phyloP scores from a whole-genome alignment of 2,113 vertebrate species.

The Pedionomus torquatus region DNA sequence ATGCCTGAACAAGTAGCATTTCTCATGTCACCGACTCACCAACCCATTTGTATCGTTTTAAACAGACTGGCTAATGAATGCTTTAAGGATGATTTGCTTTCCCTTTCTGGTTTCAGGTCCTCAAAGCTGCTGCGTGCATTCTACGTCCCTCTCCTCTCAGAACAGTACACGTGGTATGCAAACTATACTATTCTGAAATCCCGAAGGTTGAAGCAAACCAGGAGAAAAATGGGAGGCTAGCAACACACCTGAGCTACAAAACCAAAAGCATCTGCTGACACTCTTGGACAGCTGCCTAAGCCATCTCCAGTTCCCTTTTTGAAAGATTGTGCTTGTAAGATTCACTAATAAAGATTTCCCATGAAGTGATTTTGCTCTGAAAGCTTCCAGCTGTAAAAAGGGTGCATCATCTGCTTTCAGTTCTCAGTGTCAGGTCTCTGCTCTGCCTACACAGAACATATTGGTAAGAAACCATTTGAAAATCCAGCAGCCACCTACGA shows the following conservation, averaged over 20 bases:
- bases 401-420: neutral
- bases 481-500: neutral
- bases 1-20: neutral
- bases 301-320: neutral
- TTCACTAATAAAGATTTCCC: conserved; percentile 31
- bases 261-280: neutral
- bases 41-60: neutral
- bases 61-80: neutral
- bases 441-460: conserved; percentile 24
- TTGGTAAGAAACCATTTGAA: neutral
- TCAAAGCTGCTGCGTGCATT: conserved; percentile 84
- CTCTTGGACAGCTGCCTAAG: neutral
- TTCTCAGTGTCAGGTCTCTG: neutral
- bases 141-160: conserved; percentile 84
- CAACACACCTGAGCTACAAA: neutral
- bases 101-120: conserved; percentile 73
- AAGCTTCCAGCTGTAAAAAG: conserved; percentile 4
- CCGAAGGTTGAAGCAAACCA: conserved; percentile 72
- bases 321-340: neutral
- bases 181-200: conserved; percentile 88
- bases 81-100: neutral
- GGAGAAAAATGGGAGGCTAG: conserved; percentile 75
- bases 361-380: neutral
- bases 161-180: conserved; percentile 75
- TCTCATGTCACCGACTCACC: neutral